These are phyloP conservation scores for Protosalanx chinensis DNA, from an alignment of 2,797 vertebrate species.

Conservation along the genomic window DNA sequence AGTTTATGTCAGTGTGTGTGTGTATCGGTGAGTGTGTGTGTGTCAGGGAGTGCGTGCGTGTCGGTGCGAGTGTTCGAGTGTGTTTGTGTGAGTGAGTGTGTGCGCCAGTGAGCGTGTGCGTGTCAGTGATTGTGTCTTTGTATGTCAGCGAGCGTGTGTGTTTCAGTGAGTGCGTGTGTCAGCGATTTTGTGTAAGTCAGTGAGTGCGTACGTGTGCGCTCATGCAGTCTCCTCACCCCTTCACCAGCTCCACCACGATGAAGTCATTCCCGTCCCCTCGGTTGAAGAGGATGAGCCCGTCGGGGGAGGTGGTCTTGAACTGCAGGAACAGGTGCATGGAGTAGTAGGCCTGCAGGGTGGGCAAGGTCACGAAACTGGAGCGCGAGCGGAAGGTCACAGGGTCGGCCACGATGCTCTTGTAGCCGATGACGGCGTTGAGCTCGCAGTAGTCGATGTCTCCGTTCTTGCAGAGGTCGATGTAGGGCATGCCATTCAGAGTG, in stretches of 20 bases:
- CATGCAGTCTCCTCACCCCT: constrained; percentile 82
- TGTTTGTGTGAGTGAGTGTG: no score
- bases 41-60: no score
- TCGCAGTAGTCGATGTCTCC: constrained; percentile 99
- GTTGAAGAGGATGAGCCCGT: constrained; percentile 95
- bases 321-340: constrained; percentile 99
- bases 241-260: constrained; percentile 97
- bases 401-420: constrained; percentile 97
- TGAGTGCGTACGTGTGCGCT: neutral
- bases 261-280: constrained; percentile 98
- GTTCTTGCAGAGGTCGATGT: constrained; percentile 99
- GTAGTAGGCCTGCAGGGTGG: constrained; percentile 96
- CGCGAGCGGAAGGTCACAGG: constrained; percentile 98
- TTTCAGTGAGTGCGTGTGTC: no score
- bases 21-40: no score
- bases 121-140: no score
- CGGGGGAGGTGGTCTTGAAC: constrained; percentile 98
- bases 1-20: no score
- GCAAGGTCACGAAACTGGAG: constrained; percentile 93
- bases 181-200: neutral
- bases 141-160: no score
- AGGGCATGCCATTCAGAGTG: constrained; percentile 97
- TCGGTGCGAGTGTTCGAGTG: no score
- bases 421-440: constrained; percentile 96
- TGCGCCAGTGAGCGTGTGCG: no score